These are phyloP conservation scores for Drosophila truncata DNA, from an alignment of 1,140 invertebrate species.

Conservation along the genomic window DNA sequence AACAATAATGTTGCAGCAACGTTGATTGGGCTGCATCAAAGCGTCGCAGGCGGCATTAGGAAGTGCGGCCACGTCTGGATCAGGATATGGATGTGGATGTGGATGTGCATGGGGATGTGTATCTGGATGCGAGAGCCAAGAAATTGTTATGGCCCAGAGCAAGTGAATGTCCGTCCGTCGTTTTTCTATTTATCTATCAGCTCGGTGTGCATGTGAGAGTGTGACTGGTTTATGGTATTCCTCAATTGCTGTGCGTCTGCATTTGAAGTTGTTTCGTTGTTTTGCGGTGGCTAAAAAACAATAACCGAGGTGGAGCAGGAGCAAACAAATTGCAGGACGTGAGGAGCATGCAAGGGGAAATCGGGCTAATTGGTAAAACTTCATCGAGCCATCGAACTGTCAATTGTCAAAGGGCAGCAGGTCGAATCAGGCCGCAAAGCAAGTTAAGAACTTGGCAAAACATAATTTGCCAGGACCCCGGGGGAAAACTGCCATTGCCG, in stretches of 20 bases:
- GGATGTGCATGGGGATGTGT: slow-evolving; percentile 26
- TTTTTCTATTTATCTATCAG: slow-evolving; percentile 39
- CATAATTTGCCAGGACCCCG: slow-evolving; percentile 63
- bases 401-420: slow-evolving; percentile 66
- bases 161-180: slow-evolving; percentile 40
- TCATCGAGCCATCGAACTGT: slow-evolving; percentile 66
- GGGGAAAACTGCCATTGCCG: slow-evolving; percentile 17
- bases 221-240: slow-evolving; percentile 33
- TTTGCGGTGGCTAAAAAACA: slow-evolving; percentile 22
- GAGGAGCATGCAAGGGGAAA: slow-evolving; percentile 29
- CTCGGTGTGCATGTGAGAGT: slow-evolving; percentile 5
- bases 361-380: slow-evolving; percentile 67
- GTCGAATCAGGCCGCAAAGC: slow-evolving; percentile 52
- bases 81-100: slow-evolving; percentile 30
- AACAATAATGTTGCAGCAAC: slow-evolving; percentile 50
- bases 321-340: slow-evolving; percentile 63
- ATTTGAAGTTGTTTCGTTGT: background rate
- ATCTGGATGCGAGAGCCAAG: slow-evolving; percentile 11
- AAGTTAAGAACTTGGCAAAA: slow-evolving; percentile 63
- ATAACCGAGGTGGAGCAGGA: slow-evolving; percentile 4
- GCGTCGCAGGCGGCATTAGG: slow-evolving; percentile 52
- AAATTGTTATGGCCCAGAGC: slow-evolving; percentile 51
- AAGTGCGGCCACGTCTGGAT: slow-evolving; percentile 66
- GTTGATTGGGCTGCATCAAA: slow-evolving; percentile 72
- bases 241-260: slow-evolving; percentile 13